Evolutionary conservation across 2,888 invertebrate genomes (phyloP).

Genomic region (Malacosoma neustria): DNA sequence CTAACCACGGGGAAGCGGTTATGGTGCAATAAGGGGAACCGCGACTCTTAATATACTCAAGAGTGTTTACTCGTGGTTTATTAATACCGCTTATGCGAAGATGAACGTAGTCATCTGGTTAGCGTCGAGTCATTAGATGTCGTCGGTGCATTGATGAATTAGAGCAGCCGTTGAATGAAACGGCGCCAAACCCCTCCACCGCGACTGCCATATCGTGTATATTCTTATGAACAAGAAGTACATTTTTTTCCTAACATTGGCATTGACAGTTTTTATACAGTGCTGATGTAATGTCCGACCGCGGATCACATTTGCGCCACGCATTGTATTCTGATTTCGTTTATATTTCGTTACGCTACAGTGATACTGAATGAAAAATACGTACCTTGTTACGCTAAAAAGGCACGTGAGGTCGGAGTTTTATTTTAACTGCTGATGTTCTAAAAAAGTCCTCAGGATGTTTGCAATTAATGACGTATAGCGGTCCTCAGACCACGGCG

Average conservation of each 20-base stretch:
- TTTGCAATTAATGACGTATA: too few species aligned
- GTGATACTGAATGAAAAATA: constrained; percentile 34
- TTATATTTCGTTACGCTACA: constrained; percentile 48
- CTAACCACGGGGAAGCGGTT: constrained; percentile 23
- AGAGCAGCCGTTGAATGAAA: not conserved
- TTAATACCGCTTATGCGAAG: not conserved
- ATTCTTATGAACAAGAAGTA: constrained; percentile 4
- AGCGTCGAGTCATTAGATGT: not conserved
- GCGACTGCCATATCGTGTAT: not conserved
- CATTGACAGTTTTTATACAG: constrained; percentile 51
- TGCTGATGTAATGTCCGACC: constrained; percentile 46
- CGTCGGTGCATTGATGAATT: not conserved
- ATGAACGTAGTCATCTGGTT: not conserved
- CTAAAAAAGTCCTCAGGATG: too few species aligned
- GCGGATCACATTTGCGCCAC: constrained; percentile 32
- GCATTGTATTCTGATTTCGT: constrained; percentile 50
- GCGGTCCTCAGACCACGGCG: constrained; percentile 10
- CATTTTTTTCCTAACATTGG: constrained; percentile 45
- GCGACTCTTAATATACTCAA: too few species aligned
- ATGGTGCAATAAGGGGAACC: constrained; percentile 3
- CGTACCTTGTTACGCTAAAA: constrained; percentile 23
- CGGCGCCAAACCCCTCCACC: not conserved
- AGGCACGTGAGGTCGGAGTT: constrained; percentile 30
- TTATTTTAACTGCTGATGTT: too few species aligned
- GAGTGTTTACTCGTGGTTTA: not conserved